Percentiles rank a stretch among this genome's conserved stretches.
Evolutionary conservation across 2,888 invertebrate genomes (phyloP).

Genomic region (Heliconius ismenius): DNA sequence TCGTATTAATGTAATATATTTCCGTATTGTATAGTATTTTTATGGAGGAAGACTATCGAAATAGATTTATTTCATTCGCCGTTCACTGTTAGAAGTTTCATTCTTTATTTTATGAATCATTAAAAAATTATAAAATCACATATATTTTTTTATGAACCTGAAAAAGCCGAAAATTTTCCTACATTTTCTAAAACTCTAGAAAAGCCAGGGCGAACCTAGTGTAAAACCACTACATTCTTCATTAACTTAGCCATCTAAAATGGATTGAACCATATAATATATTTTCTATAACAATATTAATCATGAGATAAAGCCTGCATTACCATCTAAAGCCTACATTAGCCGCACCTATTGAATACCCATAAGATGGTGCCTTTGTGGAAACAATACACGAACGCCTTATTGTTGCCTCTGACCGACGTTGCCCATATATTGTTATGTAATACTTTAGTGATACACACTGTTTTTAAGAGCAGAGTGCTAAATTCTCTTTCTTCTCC

Average conservation of each 20-base stretch:
- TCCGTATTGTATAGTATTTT: no score
- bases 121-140: no score
- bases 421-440: conserved; percentile 76
- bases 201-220: background rate
- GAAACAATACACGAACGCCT: conserved; percentile 56
- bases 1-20: no score
- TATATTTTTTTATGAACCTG: no score
- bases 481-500: background rate
- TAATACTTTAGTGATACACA: conserved; percentile 1
- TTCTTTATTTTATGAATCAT: no score
- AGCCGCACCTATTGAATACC: conserved; percentile 52
- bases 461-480: background rate
- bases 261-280: background rate
- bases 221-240: background rate
- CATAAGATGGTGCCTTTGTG: conserved; percentile 56
- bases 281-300: conserved; percentile 20
- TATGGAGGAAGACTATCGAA: no score
- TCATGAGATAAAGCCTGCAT: conserved; percentile 8
- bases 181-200: background rate
- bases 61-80: no score
- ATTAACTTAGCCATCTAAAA: background rate
- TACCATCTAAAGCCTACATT: conserved; percentile 28
- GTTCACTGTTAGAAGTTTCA: no score
- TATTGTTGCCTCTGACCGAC: conserved; percentile 77
- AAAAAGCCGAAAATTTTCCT: no score